phyloP scores from a whole-genome alignment of 2,797 vertebrate species.

The Anniella stebbinsi region DNA sequence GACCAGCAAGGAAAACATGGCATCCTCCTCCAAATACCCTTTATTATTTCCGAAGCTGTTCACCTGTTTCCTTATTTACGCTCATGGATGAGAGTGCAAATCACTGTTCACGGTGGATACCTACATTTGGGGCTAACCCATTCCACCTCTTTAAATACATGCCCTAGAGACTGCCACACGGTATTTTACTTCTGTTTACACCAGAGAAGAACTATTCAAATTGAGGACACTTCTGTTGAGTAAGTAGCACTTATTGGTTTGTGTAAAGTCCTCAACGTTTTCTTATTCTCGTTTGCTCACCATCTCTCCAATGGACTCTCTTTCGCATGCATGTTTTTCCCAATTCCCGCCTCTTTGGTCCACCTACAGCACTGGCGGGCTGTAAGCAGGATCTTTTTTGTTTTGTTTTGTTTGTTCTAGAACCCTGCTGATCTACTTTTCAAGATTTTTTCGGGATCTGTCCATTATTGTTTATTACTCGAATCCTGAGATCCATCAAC shows the following conservation, averaged over 20 bases:
- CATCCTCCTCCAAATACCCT: no score
- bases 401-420: no score
- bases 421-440: no score
- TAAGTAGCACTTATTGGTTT: background rate
- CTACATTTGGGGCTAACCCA: background rate
- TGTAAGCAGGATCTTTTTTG: no score
- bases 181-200: background rate
- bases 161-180: no score
- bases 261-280: background rate
- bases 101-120: background rate
- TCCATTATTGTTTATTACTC: no score
- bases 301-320: background rate
- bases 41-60: background rate
- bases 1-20: conserved; percentile 29
- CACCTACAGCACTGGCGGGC: background rate
- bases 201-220: background rate
- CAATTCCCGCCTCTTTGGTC: background rate
- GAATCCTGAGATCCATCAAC: no score
- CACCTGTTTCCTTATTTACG: background rate
- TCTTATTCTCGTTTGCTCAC: background rate
- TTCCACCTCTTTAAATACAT: background rate
- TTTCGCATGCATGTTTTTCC: background rate
- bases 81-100: background rate
- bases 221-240: background rate
- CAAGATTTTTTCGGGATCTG: no score